A percentile compares a stretch with the other conserved stretches of the same genome.
Evolutionary conservation across 1,140 invertebrate genomes (phyloP).

Genomic region (Dreissena polymorpha): DNA sequence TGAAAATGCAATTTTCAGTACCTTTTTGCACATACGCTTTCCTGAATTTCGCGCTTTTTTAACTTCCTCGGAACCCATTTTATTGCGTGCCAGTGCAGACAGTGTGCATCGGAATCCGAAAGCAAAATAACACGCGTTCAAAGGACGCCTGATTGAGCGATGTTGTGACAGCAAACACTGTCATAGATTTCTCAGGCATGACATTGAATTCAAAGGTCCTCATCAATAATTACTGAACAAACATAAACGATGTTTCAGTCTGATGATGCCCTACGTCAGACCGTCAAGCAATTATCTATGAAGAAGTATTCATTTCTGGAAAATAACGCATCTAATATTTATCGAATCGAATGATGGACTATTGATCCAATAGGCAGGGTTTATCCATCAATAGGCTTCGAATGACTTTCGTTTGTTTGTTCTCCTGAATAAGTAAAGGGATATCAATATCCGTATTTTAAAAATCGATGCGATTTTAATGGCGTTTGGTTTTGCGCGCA

Average conservation of each 20-base stretch:
- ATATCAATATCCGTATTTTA: no score
- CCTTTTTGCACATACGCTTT: slow-evolving; percentile 85
- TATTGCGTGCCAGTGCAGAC: neutral
- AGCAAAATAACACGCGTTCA: neutral
- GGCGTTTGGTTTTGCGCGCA: no score
- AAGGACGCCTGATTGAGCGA: neutral
- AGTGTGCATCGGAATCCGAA: neutral
- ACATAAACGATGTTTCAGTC: neutral
- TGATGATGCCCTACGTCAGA: neutral
- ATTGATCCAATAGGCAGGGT: no score
- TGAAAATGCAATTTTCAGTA: slow-evolving; percentile 95
- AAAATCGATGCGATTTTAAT: no score
- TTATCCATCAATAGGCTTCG: no score
- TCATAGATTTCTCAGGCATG: neutral
- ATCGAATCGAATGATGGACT: no score
- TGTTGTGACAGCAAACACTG: neutral
- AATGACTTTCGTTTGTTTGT: no score
- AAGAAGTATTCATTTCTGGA: no score
- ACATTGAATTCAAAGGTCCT: neutral
- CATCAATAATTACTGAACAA: neutral
- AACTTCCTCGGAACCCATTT: slow-evolving; percentile 45
- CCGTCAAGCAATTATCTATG: no score
- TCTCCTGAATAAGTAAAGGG: no score
- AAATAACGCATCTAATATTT: no score
- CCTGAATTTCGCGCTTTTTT: slow-evolving; percentile 59